These are phyloP conservation scores for Meiosimyza decipiens DNA, from an alignment of 2,888 invertebrate species.

Conservation along the genomic window DNA sequence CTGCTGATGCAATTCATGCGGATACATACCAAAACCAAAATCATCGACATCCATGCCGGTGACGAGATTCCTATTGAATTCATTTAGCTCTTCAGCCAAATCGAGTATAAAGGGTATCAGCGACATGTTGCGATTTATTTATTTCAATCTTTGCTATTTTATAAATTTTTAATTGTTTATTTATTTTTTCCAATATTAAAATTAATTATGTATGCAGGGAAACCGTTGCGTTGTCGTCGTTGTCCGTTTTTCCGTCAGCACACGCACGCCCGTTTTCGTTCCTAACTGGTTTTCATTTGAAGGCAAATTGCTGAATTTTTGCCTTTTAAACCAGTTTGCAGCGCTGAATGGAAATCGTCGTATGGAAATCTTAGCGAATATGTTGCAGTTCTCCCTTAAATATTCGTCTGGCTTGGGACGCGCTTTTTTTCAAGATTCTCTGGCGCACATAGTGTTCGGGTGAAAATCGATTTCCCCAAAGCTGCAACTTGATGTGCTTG, in stretches of 20 bases:
- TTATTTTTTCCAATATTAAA: conserved; percentile 19
- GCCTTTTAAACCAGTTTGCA: conserved; percentile 53
- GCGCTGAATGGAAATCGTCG: conserved; percentile 52
- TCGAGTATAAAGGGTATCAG: conserved; percentile 56
- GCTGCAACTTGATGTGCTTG: too few relatives aligned
- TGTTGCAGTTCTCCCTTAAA: too few relatives aligned
- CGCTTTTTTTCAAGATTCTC: too few relatives aligned
- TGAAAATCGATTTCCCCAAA: too few relatives aligned
- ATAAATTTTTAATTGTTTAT: background rate
- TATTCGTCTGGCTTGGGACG: too few relatives aligned
- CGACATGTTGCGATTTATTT: conserved; percentile 47
- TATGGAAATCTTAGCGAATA: background rate
- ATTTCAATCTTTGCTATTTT: too few relatives aligned
- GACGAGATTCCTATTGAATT: conserved; percentile 47
- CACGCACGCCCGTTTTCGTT: conserved; percentile 51
- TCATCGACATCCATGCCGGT: conserved; percentile 58
- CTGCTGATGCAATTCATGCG: conserved; percentile 50
- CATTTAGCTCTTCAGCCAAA: conserved; percentile 54
- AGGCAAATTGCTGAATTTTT: conserved; percentile 49
- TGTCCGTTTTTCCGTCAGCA: conserved; percentile 43
- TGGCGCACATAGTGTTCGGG: too few relatives aligned
- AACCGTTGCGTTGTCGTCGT: conserved; percentile 45
- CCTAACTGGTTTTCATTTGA: conserved; percentile 52
- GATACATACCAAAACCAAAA: conserved; percentile 62
- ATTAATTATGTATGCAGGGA: conserved; percentile 32